Base-by-base conservation (phyloP, 2,888 invertebrate species). In the Lasiommata megera region DNA sequence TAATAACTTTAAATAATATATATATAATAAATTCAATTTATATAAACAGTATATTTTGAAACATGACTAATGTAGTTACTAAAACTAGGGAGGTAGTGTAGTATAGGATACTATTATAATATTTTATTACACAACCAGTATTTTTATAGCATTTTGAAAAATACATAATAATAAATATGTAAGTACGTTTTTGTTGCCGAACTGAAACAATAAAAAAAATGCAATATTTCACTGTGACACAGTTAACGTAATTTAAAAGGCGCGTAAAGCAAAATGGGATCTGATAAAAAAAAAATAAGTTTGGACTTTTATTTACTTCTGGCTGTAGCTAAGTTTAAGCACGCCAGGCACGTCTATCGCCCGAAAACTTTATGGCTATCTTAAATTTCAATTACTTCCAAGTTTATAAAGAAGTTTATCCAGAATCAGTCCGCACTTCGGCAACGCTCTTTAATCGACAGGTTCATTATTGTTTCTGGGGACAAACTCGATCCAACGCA, bases 401-500 rank as follows among this genome's bases (percentile, higher is more conserved):
- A 51, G 51, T 51, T 51, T 38, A 38, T 51, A 40, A 23, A 38
- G 51, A 51, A 51, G 38, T 38, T 51, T 51, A 38, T 51, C 51
- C 29, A 28, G 51, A 29, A 46, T 16, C 46, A 31, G 38, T 28
- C 28, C 51, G 28, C 38, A 50, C 28, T 50, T 38, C 38, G 51
- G 11, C 9, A 23, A 28, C 51, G 9, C 14, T 37, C 28, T 14
- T 50, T 50, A 37, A 52, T 47, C 36, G 56, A 43, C 36, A 18
- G 31, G 61, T 37, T 58, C 58, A 55, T 61, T 61, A 58, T 55
- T 58, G 53, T 56, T 53, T 61, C 43, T 31, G 37, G 43, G n/a
- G 37, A 44, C 37, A 53, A 57, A 58, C 48, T 53, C 55, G 17
- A 56, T 18, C 47, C 40, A 44, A 48, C 41, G 43, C 58, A 29